These are phyloP conservation scores for Epizoanthus rinbou DNA, from an alignment of 92 coral and sea anemone genomes.

Conservation along the genomic window DNA sequence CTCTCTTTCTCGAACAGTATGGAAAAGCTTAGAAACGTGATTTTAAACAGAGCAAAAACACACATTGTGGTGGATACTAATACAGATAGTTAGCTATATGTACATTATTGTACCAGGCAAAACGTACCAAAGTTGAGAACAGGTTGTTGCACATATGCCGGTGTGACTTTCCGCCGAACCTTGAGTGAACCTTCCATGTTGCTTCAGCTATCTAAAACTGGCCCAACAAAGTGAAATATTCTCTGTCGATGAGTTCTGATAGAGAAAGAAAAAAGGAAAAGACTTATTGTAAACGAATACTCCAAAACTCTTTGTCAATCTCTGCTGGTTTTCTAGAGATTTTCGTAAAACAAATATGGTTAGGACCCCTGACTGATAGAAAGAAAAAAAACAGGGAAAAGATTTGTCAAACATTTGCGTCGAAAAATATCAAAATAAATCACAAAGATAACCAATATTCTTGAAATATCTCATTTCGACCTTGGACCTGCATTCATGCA, in stretches of 20 bases:
- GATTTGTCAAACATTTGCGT: too few relatives aligned
- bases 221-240: neutral
- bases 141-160: slow-evolving; percentile 18
- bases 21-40: too few relatives aligned
- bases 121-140: slow-evolving; percentile 7
- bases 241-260: slow-evolving; percentile 3
- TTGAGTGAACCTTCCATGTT: slow-evolving; percentile 11
- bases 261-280: neutral
- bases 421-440: too few relatives aligned
- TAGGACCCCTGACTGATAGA: too few relatives aligned
- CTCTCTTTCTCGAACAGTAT: too few relatives aligned
- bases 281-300: neutral
- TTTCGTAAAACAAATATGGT: neutral
- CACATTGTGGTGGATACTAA: too few relatives aligned
- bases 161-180: slow-evolving; percentile 30
- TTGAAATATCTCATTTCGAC: too few relatives aligned
- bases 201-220: neutral
- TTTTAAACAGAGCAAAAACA: too few relatives aligned
- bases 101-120: neutral
- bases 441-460: too few relatives aligned
- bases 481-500: too few relatives aligned
- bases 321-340: neutral
- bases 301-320: too few relatives aligned
- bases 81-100: neutral
- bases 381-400: too few relatives aligned